These are phyloP conservation scores for Erythrocercus mccallii DNA, from an alignment of 2,113 vertebrate genomes.

Conservation along the genomic window DNA sequence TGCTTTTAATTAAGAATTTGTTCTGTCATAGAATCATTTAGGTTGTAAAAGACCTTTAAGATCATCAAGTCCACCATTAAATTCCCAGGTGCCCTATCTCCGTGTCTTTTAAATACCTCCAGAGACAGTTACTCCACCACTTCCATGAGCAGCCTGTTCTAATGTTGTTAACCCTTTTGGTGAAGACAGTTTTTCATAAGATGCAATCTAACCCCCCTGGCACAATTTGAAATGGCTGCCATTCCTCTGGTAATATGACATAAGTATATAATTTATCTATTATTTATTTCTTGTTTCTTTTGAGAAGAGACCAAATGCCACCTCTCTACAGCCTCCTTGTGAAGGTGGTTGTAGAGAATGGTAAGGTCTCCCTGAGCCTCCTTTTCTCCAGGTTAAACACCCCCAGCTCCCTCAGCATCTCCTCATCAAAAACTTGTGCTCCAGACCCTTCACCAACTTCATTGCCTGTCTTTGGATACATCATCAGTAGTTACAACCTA, in stretches of 20 bases:
- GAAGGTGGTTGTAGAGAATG: background rate
- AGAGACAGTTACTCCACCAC: background rate
- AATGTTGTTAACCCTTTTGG: background rate
- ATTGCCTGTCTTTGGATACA: background rate
- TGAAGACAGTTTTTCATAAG: background rate
- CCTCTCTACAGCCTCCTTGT: background rate
- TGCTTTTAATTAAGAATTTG: background rate
- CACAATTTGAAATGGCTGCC: background rate
- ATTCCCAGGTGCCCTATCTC: background rate
- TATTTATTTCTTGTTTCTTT: background rate
- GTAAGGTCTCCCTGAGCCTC: background rate
- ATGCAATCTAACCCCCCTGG: background rate
- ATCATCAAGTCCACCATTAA: background rate
- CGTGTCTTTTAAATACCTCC: background rate
- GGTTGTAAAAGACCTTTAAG: background rate
- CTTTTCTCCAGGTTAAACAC: background rate
- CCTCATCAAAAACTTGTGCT: background rate
- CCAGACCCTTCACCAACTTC: background rate
- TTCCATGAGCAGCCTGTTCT: background rate
- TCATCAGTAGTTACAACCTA: background rate
- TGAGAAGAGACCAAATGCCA: background rate
- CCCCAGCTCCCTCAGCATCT: background rate
- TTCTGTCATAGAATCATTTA: background rate
- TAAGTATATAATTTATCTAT: background rate
- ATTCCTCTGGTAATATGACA: background rate